Evolutionary conservation across 1,140 invertebrate species (phyloP).

Genomic region (Drosophila varians): DNA sequence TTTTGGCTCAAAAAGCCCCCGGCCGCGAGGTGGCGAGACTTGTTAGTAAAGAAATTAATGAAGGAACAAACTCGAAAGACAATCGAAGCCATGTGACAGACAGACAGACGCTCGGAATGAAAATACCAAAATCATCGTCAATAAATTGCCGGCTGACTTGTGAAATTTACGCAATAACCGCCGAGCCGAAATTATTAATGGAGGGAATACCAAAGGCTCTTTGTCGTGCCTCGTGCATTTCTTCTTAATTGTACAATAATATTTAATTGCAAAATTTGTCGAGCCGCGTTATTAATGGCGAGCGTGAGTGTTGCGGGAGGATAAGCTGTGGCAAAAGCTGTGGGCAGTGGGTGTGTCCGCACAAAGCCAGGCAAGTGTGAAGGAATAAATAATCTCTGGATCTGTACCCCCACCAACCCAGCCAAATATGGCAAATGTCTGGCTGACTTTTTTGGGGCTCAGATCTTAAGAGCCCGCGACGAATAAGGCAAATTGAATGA

Average conservation of each 20-base stretch:
- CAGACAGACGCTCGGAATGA: conserved; percentile 32
- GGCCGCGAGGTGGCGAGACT: conserved; percentile 50
- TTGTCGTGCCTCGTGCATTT: conserved; percentile 59
- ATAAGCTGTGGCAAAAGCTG: conserved; percentile 33
- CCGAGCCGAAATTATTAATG: conserved; percentile 46
- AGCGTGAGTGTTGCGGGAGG: conserved; percentile 20
- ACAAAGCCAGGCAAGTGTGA: conserved; percentile 55
- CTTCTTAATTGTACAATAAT: conserved; percentile 75
- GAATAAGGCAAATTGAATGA: conserved; percentile 48
- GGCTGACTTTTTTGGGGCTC: conserved; percentile 27
- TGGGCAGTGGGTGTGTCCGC: conserved; percentile 55
- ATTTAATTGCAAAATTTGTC: conserved; percentile 71
- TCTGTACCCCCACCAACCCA: conserved; percentile 1
- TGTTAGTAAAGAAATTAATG: conserved; percentile 63
- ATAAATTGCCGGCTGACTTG: conserved; percentile 58
- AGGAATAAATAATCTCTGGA: conserved; percentile 47
- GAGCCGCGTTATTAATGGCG: conserved; percentile 61
- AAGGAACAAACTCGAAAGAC: not conserved
- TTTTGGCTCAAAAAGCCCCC: not conserved
- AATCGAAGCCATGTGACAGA: conserved; percentile 30
- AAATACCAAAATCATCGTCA: conserved; percentile 52
- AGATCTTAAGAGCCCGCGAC: conserved; percentile 43
- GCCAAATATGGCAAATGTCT: conserved; percentile 47
- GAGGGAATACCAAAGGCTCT: conserved; percentile 27
- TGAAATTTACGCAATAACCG: conserved; percentile 51